Evolutionary conservation across 2,888 invertebrate genomes (phyloP), one percentile per base, ranked within the genome.

Genomic region (Macaria liturata): DNA sequence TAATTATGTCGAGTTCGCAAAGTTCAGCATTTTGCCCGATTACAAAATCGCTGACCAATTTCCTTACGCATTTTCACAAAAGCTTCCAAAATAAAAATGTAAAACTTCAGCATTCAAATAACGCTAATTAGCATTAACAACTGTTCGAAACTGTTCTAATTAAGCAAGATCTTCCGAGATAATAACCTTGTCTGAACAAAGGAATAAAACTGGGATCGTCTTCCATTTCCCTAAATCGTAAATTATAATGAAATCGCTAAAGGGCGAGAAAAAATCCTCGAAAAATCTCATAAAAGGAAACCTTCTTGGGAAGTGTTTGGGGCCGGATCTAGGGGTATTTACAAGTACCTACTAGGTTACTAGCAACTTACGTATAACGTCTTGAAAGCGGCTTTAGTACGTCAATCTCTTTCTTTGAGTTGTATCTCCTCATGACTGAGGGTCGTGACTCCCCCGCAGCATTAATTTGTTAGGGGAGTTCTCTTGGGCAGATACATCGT

Each of bases 161-260:
- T 48, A 60, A 56, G 55, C 49, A 55, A 52, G 42, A 52, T 47
- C 43, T 50, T 51, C 54, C 47, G 37, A 47, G 51, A 49, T 52
- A 55, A 51, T 48, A 59, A 49, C 37, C 39, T 48, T 44, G 52
- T 55, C 51, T 42, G 34, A 56, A 60, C 46, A 52, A 60, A 59
- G 32, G 20, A 49, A 46, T 31, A 45, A 54, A 55, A 46, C 51
- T 45, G 20, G 32, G 51, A 46, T 54, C 50, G 46, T 50, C 55
- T 52, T 46, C 55, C 47, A 46, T 60, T 52, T 56, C 55, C 59
- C 49, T 49, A 55, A 52, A 60, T 60, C 55, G 55, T 60, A 60
- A 56, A 60, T 56, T 60, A 56, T 60, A 60, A 60, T 60, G 52
- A 59, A 63, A 55, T 59, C 46, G 61, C 62, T 49, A 40, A 46